phyloP scores from a whole-genome alignment of 2,113 vertebrate species.

The Gobiocypris rarus region DNA sequence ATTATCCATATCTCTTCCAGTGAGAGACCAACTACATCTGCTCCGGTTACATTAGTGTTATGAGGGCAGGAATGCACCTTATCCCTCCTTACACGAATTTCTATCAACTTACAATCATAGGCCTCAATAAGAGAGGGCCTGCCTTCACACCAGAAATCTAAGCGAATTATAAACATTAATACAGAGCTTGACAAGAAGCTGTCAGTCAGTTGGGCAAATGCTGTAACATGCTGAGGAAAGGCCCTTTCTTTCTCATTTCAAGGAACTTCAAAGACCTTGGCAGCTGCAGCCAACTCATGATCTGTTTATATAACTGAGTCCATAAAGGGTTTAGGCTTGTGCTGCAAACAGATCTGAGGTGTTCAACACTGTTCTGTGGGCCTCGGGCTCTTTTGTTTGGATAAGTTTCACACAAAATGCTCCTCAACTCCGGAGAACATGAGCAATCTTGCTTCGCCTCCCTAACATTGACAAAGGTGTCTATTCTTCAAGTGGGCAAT shows the following conservation, averaged over 20 bases:
- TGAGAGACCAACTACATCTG: background rate
- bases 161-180: slow-evolving; percentile 46
- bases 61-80: background rate
- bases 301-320: slow-evolving; percentile 59
- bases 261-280: slow-evolving; percentile 61
- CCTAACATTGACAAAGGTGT: slow-evolving; percentile 53
- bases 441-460: slow-evolving; percentile 55
- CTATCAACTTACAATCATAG: background rate
- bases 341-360: slow-evolving; percentile 47
- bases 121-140: slow-evolving; percentile 30
- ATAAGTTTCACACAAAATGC: slow-evolving; percentile 48
- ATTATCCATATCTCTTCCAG: background rate
- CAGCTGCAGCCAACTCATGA: slow-evolving; percentile 43
- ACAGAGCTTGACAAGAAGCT: slow-evolving; percentile 56
- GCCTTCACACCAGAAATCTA: slow-evolving; percentile 29
- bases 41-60: background rate
- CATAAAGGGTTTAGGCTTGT: slow-evolving; percentile 56
- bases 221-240: slow-evolving; percentile 54
- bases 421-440: slow-evolving; percentile 46
- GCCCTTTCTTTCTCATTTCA: slow-evolving; percentile 42
- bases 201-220: slow-evolving; percentile 62
- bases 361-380: slow-evolving; percentile 43
- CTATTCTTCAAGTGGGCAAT: slow-evolving; percentile 50
- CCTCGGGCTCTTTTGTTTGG: slow-evolving; percentile 55
- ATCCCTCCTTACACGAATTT: background rate